Percentiles rank a stretch among this genome's conserved stretches.
Conservation (phyloP, 2,888 invertebrate genomes). For the Drosophila lacicola region DNA sequence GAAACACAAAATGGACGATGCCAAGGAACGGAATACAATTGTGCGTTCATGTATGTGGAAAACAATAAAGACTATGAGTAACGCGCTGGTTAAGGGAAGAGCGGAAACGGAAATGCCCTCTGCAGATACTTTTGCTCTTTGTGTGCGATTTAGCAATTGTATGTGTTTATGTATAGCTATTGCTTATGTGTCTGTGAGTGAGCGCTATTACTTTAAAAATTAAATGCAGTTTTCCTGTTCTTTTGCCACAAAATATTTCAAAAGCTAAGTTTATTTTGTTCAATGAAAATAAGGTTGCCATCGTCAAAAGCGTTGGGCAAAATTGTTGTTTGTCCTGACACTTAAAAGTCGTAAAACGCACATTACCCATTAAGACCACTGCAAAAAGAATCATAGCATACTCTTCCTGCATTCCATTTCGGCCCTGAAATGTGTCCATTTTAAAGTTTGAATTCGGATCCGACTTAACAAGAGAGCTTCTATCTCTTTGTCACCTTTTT, state of each 20-base stretch:
- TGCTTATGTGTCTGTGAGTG: constrained; percentile 9
- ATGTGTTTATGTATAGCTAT: not conserved
- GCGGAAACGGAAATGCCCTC: constrained; percentile 56
- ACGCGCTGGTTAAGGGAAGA: constrained; percentile 30
- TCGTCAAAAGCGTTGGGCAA: constrained; percentile 44
- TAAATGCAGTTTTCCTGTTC: constrained; percentile 63
- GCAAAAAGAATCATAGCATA: constrained; percentile 17
- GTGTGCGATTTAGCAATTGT: constrained; percentile 6
- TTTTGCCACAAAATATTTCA: constrained; percentile 55
- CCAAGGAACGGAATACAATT: constrained; percentile 69
- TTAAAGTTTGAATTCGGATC: constrained; percentile 58
- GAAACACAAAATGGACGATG: constrained; percentile 20
- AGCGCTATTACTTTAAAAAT: constrained; percentile 53
- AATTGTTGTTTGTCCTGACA: constrained; percentile 73
- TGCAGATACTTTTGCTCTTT: constrained; percentile 30
- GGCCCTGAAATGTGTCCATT: constrained; percentile 46
- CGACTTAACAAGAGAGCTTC: constrained; percentile 35
- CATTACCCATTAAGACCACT: constrained; percentile 69
- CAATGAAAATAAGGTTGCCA: constrained; percentile 58
- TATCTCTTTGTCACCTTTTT: too few relatives aligned
- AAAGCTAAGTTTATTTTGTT: constrained; percentile 62
- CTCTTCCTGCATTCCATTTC: not conserved
- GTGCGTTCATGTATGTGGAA: constrained; percentile 77
- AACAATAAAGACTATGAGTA: constrained; percentile 78
- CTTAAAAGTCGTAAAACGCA: constrained; percentile 79